A percentile compares a stretch with the other conserved stretches of the same genome.
Evolutionary conservation across 2,113 vertebrate species (phyloP).

Genomic region (Grus americana): DNA sequence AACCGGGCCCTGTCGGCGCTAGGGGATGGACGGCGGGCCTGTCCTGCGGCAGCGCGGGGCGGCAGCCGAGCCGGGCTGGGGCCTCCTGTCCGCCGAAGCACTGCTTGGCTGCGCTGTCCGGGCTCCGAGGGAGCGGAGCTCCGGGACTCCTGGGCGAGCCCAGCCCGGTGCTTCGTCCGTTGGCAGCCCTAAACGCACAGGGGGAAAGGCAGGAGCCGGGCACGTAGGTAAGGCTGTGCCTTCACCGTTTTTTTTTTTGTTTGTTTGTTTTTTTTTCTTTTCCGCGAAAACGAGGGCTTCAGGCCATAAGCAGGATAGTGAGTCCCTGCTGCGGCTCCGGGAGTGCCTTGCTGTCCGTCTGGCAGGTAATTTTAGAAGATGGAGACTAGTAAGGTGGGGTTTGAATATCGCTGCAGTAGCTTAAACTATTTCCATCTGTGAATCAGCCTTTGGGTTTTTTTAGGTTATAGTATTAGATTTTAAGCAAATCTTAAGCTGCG

Average conservation of each 20-base stretch:
- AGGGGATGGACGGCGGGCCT: background rate
- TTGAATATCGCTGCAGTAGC: background rate
- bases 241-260: fast-evolving
- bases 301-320: fast-evolving
- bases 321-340: background rate
- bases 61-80: too few species aligned
- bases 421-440: background rate
- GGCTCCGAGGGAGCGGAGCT: background rate
- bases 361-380: background rate
- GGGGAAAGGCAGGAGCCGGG: background rate
- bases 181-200: fast-evolving
- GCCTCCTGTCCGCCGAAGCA: fast-evolving
- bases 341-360: too few species aligned
- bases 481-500: fast-evolving
- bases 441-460: background rate
- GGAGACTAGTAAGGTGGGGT: fast-evolving
- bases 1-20: fast-evolving
- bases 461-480: fast-evolving
- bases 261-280: too few species aligned
- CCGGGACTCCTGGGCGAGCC: background rate
- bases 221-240: fast-evolving
- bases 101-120: background rate
- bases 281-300: fast-evolving
- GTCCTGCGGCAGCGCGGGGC: background rate
- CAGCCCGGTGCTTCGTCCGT: too few species aligned